Evolutionary conservation across 2,113 vertebrate genomes (phyloP).

Genomic region (Chrysemys picta): DNA sequence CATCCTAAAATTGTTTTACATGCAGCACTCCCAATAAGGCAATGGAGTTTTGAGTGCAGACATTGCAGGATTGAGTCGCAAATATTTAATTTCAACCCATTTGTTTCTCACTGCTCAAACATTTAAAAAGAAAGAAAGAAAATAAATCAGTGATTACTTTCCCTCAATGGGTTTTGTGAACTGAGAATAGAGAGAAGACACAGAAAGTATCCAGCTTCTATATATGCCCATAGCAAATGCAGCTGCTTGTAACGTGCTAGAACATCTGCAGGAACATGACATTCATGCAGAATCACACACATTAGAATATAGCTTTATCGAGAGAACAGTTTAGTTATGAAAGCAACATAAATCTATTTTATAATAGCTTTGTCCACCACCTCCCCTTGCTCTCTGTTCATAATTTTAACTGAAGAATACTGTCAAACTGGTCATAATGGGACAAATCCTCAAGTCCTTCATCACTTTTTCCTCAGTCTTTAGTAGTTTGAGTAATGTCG

Average conservation of each 20-base stretch:
- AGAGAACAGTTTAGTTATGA: conserved; percentile 7
- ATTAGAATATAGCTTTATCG: conserved; percentile 13
- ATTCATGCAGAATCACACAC: conserved; percentile 17
- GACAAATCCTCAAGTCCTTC: background rate
- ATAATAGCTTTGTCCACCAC: conserved; percentile 12
- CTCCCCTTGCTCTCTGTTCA: conserved; percentile 15
- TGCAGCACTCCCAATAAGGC: background rate
- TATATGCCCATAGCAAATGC: conserved; percentile 26
- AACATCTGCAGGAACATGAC: conserved; percentile 57
- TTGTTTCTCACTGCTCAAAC: background rate
- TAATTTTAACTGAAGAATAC: conserved; percentile 7
- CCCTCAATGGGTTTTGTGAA: background rate
- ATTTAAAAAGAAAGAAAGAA: conserved; percentile 21
- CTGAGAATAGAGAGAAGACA: background rate
- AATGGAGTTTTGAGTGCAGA: conserved; percentile 22
- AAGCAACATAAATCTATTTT: conserved; percentile 37
- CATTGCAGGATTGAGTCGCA: conserved; percentile 5
- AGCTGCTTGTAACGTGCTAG: conserved; percentile 45
- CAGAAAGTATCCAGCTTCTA: conserved; percentile 32
- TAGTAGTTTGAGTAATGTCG: background rate
- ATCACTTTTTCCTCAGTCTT: background rate
- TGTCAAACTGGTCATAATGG: background rate
- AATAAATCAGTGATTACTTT: background rate
- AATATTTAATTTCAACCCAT: background rate
- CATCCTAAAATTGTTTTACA: background rate